Evolutionary conservation across 1,140 invertebrate genomes (phyloP), one percentile per base, ranked within the genome.

Genomic region (Centruroides vittatus): DNA sequence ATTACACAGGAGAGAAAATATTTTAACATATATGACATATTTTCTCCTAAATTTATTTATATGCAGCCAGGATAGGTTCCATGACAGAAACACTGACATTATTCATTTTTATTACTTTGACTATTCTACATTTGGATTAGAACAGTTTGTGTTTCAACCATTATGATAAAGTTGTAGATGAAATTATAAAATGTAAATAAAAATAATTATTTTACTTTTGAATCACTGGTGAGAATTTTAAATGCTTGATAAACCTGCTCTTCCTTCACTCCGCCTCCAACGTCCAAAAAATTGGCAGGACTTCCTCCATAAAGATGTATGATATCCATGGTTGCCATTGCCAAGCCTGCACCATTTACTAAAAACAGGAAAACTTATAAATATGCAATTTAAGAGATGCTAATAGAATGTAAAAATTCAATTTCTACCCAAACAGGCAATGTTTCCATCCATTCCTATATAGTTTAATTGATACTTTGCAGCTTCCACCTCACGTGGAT

Each of bases 391-490:
- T 23, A 23, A 23, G 23, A 23, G 23, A 23, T 23, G 23, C 2
- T 23, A 23, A 41, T 41, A 2, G 5, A 41, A 41, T 6, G 5
- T 3, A 41, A 41, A 41, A 41, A 41, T 5, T 41, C 41, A 41
- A 41, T 6, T 41, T 23, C 5, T 71, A 86, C 84, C 85, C 66
- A 90, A 74, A 72, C 88, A 91, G 56, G 93, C 97, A 73, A 99
- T 99, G 74, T 97, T 97, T 58, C 97, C 97, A 75, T 93, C 86
- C 87, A 99, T 89, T 64, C 88, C 89, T 70, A 99, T 94, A 74
- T 98, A 99, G 73, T 96, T 98, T 8, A 99, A 78, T 74, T 95
- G 91, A 65, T 84, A 81, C 73, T 88, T 85, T 7, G 83, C 79
- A 47, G 96, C 95, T 73, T 93, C 88, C 9, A 88, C 81, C 78